Base-by-base conservation (phyloP, 1,140 invertebrate species). In the Melipona quadrifasciata region DNA sequence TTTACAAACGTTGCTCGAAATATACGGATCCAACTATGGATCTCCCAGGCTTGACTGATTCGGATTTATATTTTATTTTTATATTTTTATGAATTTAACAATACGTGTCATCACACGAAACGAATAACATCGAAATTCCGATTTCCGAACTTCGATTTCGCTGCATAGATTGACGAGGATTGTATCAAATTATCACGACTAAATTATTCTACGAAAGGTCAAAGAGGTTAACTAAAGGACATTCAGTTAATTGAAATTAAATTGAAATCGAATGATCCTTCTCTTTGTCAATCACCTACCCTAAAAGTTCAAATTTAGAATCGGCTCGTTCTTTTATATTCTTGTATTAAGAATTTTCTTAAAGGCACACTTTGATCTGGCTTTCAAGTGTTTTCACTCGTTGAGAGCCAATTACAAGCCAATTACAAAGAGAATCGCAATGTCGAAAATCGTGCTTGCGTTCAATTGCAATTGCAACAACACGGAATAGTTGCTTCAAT, bases 391-490 rank as follows among this genome's bases (percentile, higher is more conserved):
- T 5, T 0, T 47, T 4, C 27, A 8, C 5, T 57, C 10, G 5
- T 27, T 16, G 2, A 34, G 8, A 17, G 19, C 34, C n/a, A n/a
- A n/a, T n/a, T n/a, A 2, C n/a, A 2, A 16, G 5, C 1, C 27
- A 10, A 34, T 75, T 31, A 55, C 12, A n/a, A 34, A 34, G 11
- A 39, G 31, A 14, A 39, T n/a, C 2, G 27, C 8, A 72, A 17
- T 21, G 17, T 80, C 31, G 21, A 57, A 70, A 71, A 31, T 16
- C 1, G 27, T 21, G 19, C 55, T 58, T 3, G 31, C 24, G 39
- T 80, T 73, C 79, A 80, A 80, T 80, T 73, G 73, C 24, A 61
- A 21, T 16, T 61, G 55, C 73, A 80, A 80, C 73, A 61, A 80
- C 68, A 80, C 21, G 17, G 78, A 58, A 73, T 12, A 1, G 2